phyloP scores from a whole-genome alignment of 2,888 invertebrate genomes.

The Pristionchus mayeri region DNA sequence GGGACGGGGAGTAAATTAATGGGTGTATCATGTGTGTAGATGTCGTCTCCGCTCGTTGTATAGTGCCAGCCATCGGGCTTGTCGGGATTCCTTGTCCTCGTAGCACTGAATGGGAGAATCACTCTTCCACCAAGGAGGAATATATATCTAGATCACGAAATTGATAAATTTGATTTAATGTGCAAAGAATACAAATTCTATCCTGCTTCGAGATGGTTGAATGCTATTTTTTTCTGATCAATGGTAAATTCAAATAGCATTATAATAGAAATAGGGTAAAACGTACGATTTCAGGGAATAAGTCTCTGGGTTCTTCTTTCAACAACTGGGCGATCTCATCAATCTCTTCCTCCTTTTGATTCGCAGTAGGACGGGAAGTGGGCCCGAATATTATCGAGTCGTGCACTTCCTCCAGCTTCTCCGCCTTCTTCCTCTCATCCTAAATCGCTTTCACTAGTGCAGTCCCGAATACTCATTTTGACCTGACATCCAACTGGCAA shows the following conservation, averaged over 20 bases:
- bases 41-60: constrained; percentile 19
- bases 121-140: background rate
- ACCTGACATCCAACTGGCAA: too few relatives aligned
- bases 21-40: background rate
- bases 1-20: background rate
- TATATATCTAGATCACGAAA: too few relatives aligned
- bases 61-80: constrained; percentile 45
- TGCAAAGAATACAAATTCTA: too few relatives aligned
- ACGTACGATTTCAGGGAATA: constrained; percentile 39
- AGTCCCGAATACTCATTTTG: too few relatives aligned
- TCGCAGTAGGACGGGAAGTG: background rate
- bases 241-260: too few relatives aligned
- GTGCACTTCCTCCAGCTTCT: constrained; percentile 40
- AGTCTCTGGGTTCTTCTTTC: constrained; percentile 26
- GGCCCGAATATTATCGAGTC: constrained; percentile 46
- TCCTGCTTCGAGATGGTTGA: too few relatives aligned
- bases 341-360: background rate
- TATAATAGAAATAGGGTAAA: too few relatives aligned
- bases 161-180: too few relatives aligned
- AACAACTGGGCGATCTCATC: constrained; percentile 13
- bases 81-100: background rate
- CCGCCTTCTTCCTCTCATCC: constrained; percentile 40
- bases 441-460: too few relatives aligned
- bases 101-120: constrained; percentile 30
- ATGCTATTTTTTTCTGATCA: too few relatives aligned